Evolutionary conservation across 1,140 invertebrate species (phyloP).

Genomic region (Pachyrhynchus sulphureomaculatus): DNA sequence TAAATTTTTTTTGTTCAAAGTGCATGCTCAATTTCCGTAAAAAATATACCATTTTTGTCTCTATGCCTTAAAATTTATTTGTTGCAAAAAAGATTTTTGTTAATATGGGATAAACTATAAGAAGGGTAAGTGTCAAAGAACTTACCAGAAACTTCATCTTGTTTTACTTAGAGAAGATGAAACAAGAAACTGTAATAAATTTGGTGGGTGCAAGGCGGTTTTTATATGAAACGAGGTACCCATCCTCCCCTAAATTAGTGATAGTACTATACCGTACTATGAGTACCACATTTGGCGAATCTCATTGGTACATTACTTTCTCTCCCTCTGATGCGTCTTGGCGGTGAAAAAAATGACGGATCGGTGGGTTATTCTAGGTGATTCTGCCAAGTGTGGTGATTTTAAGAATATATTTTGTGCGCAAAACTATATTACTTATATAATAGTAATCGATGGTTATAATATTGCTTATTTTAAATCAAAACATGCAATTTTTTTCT

Average conservation of each 20-base stretch:
- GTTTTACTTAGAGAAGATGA: constrained; percentile 15
- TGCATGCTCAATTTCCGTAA: too few relatives aligned
- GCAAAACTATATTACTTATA: too few relatives aligned
- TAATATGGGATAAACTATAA: not conserved
- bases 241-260: constrained; percentile 38
- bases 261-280: constrained; percentile 35
- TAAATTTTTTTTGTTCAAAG: too few relatives aligned
- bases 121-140: not conserved
- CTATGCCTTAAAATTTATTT: not conserved
- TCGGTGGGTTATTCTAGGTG: not conserved
- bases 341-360: not conserved
- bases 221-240: constrained; percentile 31
- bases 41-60: too few relatives aligned
- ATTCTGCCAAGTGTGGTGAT: not conserved
- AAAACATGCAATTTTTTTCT: too few relatives aligned
- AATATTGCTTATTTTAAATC: too few relatives aligned
- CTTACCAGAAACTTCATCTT: constrained; percentile 42
- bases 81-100: not conserved
- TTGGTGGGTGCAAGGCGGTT: constrained; percentile 32
- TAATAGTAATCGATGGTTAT: too few relatives aligned
- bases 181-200: constrained; percentile 36
- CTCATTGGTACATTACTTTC: constrained; percentile 20
- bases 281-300: not conserved
- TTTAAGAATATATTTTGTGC: too few relatives aligned
- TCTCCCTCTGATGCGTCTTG: constrained; percentile 17